A percentile compares a stretch with the other conserved stretches of the same genome.
Evolutionary conservation across 1,140 invertebrate genomes (phyloP).

Genomic region (Bombus vancouverensis): DNA sequence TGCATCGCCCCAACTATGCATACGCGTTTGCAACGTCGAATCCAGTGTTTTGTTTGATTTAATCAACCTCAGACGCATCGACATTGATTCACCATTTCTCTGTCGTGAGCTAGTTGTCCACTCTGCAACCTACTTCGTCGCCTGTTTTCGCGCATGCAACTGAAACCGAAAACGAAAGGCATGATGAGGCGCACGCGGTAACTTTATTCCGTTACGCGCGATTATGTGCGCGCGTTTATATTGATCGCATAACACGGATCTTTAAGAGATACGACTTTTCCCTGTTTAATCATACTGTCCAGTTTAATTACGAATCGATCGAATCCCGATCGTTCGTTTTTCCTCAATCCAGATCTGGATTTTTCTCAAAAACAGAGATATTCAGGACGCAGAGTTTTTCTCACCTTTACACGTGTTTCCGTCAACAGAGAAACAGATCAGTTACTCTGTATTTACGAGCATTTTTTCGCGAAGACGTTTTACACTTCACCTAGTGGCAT

Average conservation of each 20-base stretch:
- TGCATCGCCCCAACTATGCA: background rate
- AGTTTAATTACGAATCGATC: background rate
- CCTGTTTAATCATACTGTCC: background rate
- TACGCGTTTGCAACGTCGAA: background rate
- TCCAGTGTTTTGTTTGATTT: background rate
- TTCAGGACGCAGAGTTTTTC: constrained; percentile 4
- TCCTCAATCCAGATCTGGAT: background rate
- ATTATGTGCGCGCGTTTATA: no score
- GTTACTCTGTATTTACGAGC: background rate
- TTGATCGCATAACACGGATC: no score
- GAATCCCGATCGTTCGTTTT: background rate
- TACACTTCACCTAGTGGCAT: constrained; percentile 16
- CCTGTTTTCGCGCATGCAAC: background rate
- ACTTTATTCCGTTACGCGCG: background rate
- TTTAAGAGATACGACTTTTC: no score
- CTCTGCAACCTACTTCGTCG: constrained; percentile 43
- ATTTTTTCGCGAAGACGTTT: background rate
- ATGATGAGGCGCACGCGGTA: constrained; percentile 25
- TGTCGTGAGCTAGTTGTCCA: background rate
- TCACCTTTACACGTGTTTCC: background rate
- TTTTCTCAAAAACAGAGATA: background rate
- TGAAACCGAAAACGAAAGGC: constrained; percentile 65
- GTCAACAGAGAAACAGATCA: no score
- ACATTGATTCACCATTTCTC: background rate
- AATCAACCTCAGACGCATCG: background rate